Evolutionary conservation across 2,888 invertebrate genomes (phyloP).

Genomic region (Fragum fragum): DNA sequence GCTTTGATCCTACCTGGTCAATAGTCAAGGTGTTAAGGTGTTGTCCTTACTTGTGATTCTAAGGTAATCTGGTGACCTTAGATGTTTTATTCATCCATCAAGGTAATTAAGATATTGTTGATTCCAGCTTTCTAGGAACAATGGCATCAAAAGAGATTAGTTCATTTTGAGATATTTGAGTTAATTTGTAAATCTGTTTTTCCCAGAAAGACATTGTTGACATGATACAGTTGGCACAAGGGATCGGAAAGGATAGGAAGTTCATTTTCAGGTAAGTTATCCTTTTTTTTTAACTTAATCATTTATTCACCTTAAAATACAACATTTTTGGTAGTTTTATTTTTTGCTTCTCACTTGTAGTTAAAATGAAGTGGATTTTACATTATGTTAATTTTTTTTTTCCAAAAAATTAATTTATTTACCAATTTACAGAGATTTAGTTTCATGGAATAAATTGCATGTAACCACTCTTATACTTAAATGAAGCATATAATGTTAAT

Average conservation of each 20-base stretch:
- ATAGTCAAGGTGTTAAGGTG: conserved; percentile 9
- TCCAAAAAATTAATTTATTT: too few relatives aligned
- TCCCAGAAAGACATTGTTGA: neutral
- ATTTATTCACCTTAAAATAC: too few relatives aligned
- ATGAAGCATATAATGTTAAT: too few relatives aligned
- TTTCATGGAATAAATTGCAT: too few relatives aligned
- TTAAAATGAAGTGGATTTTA: too few relatives aligned
- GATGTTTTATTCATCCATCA: conserved; percentile 19
- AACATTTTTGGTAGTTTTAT: too few relatives aligned
- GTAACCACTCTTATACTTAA: too few relatives aligned
- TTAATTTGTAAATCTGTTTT: conserved; percentile 7
- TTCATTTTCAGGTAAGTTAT: neutral
- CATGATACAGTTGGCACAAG: neutral
- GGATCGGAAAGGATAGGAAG: neutral
- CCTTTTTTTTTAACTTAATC: too few relatives aligned
- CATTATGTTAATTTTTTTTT: too few relatives aligned
- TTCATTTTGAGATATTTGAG: neutral
- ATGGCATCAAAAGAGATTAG: conserved; percentile 23
- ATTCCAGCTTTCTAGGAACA: neutral
- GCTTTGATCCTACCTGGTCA: conserved; percentile 15
- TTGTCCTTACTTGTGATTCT: conserved; percentile 14
- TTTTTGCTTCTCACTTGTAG: too few relatives aligned
- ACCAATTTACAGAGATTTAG: too few relatives aligned
- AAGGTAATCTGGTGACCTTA: conserved; percentile 12
- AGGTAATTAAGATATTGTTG: conserved; percentile 13